Evolutionary conservation across 2,797 vertebrate species (phyloP).

Genomic region (Cyprinodon diabolis): DNA sequence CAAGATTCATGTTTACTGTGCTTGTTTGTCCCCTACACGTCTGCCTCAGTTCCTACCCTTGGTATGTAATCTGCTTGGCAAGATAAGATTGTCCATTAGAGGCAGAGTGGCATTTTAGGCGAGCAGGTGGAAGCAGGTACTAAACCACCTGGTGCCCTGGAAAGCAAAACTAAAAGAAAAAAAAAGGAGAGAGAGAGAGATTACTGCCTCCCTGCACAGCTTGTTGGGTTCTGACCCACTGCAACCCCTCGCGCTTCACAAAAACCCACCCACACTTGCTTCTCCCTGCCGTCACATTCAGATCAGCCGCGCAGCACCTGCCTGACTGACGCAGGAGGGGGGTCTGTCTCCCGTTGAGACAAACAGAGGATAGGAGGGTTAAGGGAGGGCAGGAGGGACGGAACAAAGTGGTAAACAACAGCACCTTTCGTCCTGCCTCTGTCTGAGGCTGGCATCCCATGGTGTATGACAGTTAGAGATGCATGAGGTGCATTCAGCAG

Average conservation of each 20-base stretch:
- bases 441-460: conserved; percentile 68
- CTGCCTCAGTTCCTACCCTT: conserved; percentile 36
- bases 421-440: conserved; percentile 78
- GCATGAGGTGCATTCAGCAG: conserved; percentile 61
- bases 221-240: conserved; percentile 81
- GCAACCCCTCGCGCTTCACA: conserved; percentile 45
- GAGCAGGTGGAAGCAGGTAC: conserved; percentile 67
- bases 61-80: conserved; percentile 61
- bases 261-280: conserved; percentile 28
- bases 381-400: conserved; percentile 54
- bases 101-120: conserved; percentile 60
- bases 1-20: conserved; percentile 64
- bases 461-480: conserved; percentile 69
- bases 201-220: conserved; percentile 72
- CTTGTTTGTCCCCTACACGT: conserved; percentile 53
- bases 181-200: conserved; percentile 31
- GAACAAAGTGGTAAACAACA: conserved; percentile 74
- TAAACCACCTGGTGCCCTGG: conserved; percentile 74
- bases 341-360: conserved; percentile 51
- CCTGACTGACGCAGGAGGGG: conserved; percentile 55
- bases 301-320: conserved; percentile 47
- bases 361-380: conserved; percentile 53
- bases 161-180: background rate
- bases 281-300: conserved; percentile 48
- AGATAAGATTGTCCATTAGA: conserved; percentile 43